Evolutionary conservation across 2,888 invertebrate genomes (phyloP).

Genomic region (Ichneumoninae sp.): DNA sequence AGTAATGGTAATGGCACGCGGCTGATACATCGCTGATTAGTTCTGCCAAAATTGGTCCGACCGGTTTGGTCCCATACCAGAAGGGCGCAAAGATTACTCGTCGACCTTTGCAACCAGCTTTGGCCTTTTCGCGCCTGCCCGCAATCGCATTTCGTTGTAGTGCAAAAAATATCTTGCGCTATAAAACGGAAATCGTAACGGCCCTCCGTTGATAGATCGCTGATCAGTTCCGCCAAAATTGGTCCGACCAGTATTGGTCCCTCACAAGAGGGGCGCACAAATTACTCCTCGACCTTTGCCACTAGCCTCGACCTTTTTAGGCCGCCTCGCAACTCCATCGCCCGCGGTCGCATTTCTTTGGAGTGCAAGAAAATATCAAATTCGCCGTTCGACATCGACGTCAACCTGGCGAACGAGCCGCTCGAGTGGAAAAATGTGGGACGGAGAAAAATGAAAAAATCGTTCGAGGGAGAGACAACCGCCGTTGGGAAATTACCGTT

Average conservation of each 20-base stretch:
- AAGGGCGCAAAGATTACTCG: constrained; percentile 37
- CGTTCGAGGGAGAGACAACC: constrained; percentile 48
- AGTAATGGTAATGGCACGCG: neutral
- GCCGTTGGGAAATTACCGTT: constrained; percentile 73
- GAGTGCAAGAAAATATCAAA: neutral
- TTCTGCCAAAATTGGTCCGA: neutral
- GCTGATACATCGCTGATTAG: neutral
- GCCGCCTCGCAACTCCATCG: neutral
- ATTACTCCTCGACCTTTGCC: constrained; percentile 43
- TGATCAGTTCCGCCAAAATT: neutral
- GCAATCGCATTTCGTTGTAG: neutral
- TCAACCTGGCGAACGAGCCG: neutral
- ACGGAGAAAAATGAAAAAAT: constrained; percentile 12
- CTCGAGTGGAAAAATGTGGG: neutral
- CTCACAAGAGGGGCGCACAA: constrained; percentile 37
- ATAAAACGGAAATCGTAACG: neutral
- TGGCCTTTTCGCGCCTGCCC: neutral
- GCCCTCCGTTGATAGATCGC: neutral
- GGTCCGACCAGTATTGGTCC: too few relatives aligned
- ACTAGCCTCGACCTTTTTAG: neutral
- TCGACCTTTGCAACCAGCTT: too few relatives aligned
- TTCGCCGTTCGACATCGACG: constrained; percentile 15
- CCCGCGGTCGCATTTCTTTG: neutral
- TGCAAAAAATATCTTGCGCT: neutral
- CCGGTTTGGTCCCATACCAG: constrained; percentile 6